phyloP scores from a whole-genome alignment of 2,888 invertebrate genomes.

The Molanna angustata region DNA sequence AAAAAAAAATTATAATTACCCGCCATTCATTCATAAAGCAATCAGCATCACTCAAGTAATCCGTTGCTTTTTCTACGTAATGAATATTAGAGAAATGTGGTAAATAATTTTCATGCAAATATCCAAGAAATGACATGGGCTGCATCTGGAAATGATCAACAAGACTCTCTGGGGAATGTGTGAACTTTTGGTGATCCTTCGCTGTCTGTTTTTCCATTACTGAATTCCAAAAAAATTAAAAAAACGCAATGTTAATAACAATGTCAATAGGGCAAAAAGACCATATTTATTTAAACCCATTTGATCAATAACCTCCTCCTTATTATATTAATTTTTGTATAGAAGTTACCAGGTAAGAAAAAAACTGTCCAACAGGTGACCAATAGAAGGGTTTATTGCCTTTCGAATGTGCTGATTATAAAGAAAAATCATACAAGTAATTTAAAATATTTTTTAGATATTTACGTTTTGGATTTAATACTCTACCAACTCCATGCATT shows the following conservation, averaged over 20 bases:
- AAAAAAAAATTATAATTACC: constrained; percentile 48
- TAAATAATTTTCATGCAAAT: constrained; percentile 73
- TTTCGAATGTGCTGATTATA: no score
- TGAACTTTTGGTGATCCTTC: constrained; percentile 45
- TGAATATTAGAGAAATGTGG: constrained; percentile 67
- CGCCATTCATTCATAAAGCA: constrained; percentile 65
- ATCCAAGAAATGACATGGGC: constrained; percentile 63
- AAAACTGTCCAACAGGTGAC: no score
- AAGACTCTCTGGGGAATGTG: constrained; percentile 63
- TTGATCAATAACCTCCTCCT: no score
- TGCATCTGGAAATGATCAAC: constrained; percentile 66
- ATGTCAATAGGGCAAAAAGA: no score
- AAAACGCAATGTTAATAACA: no score
- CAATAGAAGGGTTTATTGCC: no score
- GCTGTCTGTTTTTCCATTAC: constrained; percentile 16
- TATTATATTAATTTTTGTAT: no score
- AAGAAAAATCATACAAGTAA: no score
- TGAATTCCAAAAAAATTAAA: no score
- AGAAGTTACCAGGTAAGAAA: no score
- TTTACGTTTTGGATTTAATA: constrained; percentile 73
- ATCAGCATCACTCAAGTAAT: constrained; percentile 70
- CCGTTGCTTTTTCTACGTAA: constrained; percentile 58
- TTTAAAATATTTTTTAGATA: no score
- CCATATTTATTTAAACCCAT: no score
- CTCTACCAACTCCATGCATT: constrained; percentile 73